Evolutionary conservation across 2,888 invertebrate species (phyloP).

Genomic region (Agrochola litura): DNA sequence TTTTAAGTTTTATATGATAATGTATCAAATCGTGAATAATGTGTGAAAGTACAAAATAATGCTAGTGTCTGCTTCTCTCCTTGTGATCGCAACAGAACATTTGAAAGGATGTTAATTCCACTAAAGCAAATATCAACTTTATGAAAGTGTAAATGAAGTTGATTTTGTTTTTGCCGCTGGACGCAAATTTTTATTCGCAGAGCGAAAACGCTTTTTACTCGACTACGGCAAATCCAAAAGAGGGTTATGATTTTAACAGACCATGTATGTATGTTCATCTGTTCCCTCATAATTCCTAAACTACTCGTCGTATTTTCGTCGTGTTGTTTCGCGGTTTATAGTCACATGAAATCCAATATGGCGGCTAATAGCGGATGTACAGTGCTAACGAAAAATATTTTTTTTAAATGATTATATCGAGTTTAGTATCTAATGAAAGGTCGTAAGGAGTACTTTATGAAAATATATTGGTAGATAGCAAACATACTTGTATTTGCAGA

Average conservation of each 20-base stretch:
- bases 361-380: too few species aligned
- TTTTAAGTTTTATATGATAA: conserved; percentile 11
- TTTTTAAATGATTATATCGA: too few species aligned
- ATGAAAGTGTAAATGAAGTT: not conserved
- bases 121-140: not conserved
- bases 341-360: too few species aligned
- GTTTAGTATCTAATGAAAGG: too few species aligned
- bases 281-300: not conserved
- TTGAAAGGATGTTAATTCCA: not conserved
- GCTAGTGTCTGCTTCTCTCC: not conserved
- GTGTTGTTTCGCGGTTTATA: too few species aligned
- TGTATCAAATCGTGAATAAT: not conserved
- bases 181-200: not conserved
- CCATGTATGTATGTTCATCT: not conserved
- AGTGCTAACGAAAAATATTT: too few species aligned
- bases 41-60: conserved; percentile 16
- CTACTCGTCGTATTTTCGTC: not conserved
- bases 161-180: not conserved
- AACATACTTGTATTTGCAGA: too few species aligned
- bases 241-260: not conserved
- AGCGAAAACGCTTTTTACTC: not conserved
- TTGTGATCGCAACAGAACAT: not conserved
- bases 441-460: too few species aligned
- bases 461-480: too few species aligned
- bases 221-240: not conserved